Percentiles rank a stretch among this genome's conserved stretches.
These are phyloP conservation scores for Asteroscopus sphinx DNA, from an alignment of 2,888 invertebrate genomes.

Conservation along the genomic window DNA sequence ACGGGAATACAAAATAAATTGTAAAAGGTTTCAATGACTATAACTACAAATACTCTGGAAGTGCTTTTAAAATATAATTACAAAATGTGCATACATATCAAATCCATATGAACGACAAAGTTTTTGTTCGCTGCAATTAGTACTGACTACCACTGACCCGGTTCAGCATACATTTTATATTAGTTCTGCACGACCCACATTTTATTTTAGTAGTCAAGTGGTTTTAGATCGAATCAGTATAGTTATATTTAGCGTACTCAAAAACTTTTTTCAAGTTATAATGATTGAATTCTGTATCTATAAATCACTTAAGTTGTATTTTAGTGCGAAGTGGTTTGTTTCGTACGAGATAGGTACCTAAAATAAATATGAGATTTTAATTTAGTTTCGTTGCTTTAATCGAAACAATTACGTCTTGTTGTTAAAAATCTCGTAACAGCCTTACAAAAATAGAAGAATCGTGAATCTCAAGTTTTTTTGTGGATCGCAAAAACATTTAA, in stretches of 20 bases:
- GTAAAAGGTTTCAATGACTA: too few species aligned
- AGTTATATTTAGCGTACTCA: not conserved
- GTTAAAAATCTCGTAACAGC: not conserved
- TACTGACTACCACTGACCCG: constrained; percentile 20
- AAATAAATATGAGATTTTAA: too few species aligned
- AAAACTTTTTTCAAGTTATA: too few species aligned
- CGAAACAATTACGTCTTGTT: too few species aligned
- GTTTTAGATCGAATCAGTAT: constrained; percentile 14
- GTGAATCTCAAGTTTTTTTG: constrained; percentile 1
- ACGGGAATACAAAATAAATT: too few species aligned
- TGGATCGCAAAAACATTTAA: not conserved
- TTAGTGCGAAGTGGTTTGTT: too few species aligned
- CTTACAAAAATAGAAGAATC: not conserved
- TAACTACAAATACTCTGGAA: too few species aligned
- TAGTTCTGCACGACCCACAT: constrained; percentile 31
- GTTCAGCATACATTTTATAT: constrained; percentile 31
- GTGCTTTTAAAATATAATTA: constrained; percentile 1
- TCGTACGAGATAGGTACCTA: too few species aligned
- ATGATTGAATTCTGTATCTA: too few species aligned
- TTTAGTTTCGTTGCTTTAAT: too few species aligned
- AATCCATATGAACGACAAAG: constrained; percentile 9
- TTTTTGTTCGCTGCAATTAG: constrained; percentile 33
- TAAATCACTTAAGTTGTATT: too few species aligned
- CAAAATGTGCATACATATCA: constrained; percentile 1
- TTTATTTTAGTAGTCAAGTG: constrained; percentile 29